Evolutionary conservation across 2,797 vertebrate species (phyloP), one percentile per base, ranked within the genome.

Genomic region (Gallinago stenura): DNA sequence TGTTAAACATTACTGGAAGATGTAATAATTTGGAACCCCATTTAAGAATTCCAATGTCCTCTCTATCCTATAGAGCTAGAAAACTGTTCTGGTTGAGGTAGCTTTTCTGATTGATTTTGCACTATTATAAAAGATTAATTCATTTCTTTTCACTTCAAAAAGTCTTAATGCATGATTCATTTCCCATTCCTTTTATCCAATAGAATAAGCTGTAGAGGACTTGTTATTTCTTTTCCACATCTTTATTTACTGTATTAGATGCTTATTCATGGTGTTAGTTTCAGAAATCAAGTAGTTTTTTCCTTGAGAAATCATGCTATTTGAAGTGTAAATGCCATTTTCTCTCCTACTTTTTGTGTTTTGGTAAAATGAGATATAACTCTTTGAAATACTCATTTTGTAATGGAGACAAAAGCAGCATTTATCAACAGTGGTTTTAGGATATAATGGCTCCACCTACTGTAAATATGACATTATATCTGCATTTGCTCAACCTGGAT

Each of bases 381-480:
- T 48, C 79, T 77, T 45, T 41, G 37, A 93, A 75, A 77, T 71
- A 68, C 26, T 28, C 69, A 64, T 84, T 97, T 91, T 53, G 37
- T 95, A 96, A 68, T 75, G 97, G 93, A 90, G 60, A 73, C 70
- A 94, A 91, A 94, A 92, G 62, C 82, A 90, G 83, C 75, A 71
- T 90, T 50, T 89, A 60, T 81, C 96, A 97, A 46, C 81, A 90
- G 35, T 88, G 82, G 30, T 46, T 15, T 98, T 98, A 93, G 93
- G 83, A 96, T 97, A 68, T 50, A 93, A 95, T 17, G 96, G 96
- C 41, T 95, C 82, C 50, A 95, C 96, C 88, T 93, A 83, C 93
- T 97, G 93, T 71, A 93, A 97, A 92, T 94, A 62, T 76, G 82
- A 18, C 4, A 33, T 51, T 48, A 4, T 20, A 50, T 41, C n/a